These are phyloP conservation scores for Heliocidaris erythrogramma DNA, from an alignment of 35 echinoderm and acorn worm species.

Conservation along the genomic window DNA sequence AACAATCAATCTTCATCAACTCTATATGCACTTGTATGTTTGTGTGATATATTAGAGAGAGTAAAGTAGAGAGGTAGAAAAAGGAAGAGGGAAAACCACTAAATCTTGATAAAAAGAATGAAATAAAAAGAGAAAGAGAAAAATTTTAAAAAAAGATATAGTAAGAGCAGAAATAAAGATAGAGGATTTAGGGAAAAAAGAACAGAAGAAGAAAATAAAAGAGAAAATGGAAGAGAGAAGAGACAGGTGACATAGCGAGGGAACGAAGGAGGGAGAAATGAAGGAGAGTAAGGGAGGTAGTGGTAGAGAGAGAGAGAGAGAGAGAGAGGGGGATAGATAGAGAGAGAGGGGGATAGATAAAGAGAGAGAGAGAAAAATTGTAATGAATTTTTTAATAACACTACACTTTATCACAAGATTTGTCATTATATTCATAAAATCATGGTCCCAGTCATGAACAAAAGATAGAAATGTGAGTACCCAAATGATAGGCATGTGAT, in stretches of 20 bases:
- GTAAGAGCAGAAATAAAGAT: background rate
- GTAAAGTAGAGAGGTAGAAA: background rate
- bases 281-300: background rate
- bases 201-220: background rate
- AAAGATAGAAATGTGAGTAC: too few species aligned
- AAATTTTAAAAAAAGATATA: too few species aligned
- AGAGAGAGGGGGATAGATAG: background rate
- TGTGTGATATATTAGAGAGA: background rate
- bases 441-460: background rate
- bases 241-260: background rate
- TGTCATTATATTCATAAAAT: background rate
- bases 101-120: background rate
- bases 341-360: background rate
- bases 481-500: too few species aligned
- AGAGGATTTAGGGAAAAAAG: background rate
- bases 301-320: background rate
- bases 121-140: too few species aligned
- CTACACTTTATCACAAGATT: background rate
- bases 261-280: background rate
- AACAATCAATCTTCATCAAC: background rate
- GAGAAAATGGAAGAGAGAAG: background rate
- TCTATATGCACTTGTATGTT: background rate
- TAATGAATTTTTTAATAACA: background rate
- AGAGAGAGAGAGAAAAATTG: background rate
- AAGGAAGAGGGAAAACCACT: background rate